phyloP scores from a whole-genome alignment of 1,140 invertebrate genomes.

The Apis dorsata region DNA sequence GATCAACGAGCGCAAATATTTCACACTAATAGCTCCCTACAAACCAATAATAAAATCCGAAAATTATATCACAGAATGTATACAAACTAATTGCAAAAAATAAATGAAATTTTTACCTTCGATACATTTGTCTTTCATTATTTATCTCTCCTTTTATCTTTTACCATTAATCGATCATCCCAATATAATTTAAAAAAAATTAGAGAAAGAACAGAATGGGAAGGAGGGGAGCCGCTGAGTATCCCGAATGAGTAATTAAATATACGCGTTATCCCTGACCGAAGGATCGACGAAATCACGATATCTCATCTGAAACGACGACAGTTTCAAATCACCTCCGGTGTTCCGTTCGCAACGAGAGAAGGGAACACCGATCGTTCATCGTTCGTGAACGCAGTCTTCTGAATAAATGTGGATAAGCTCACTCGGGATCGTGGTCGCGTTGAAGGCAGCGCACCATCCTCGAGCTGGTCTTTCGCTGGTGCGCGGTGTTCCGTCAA shows the following conservation, averaged over 20 bases:
- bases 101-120: neutral
- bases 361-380: constrained; percentile 8
- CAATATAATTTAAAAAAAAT: too few relatives aligned
- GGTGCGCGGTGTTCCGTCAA: constrained; percentile 63
- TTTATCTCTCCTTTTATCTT: too few relatives aligned
- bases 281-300: neutral
- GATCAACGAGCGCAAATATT: neutral
- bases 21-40: neutral
- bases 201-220: too few relatives aligned
- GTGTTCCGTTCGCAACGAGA: constrained; percentile 18
- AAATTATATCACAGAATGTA: neutral
- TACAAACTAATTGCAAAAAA: neutral
- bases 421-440: constrained; percentile 62
- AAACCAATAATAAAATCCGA: neutral
- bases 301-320: neutral
- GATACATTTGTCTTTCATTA: too few relatives aligned
- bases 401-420: constrained; percentile 34
- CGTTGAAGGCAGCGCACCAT: constrained; percentile 61
- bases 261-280: neutral
- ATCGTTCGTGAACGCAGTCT: constrained; percentile 53
- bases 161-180: too few relatives aligned
- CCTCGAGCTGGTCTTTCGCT: constrained; percentile 61
- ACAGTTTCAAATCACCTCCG: neutral
- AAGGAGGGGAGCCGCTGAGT: too few relatives aligned
- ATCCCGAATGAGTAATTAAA: too few relatives aligned